phyloP scores from a whole-genome alignment of 1,140 invertebrate genomes.

The Chymomyza costata region DNA sequence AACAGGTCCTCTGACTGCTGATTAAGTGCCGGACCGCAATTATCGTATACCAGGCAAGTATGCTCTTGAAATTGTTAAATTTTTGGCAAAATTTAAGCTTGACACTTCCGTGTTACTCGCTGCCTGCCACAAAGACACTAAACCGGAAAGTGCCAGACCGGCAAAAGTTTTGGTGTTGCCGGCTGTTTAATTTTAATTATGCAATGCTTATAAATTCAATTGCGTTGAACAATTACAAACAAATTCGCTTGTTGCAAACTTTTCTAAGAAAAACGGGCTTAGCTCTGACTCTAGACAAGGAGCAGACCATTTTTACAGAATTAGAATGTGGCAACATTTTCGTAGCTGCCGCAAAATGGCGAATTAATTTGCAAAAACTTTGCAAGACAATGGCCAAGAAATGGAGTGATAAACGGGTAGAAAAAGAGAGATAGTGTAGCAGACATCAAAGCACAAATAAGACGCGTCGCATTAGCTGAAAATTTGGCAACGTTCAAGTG shows the following conservation, averaged over 20 bases:
- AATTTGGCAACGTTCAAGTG: constrained; percentile 1
- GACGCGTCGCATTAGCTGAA: constrained; percentile 4
- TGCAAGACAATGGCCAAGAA: constrained; percentile 5
- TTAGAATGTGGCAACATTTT: constrained; percentile 35
- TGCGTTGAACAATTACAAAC: constrained; percentile 68
- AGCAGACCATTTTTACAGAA: constrained; percentile 53
- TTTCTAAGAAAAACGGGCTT: constrained; percentile 24
- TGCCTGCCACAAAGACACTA: no score
- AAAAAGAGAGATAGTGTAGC: constrained; percentile 24
- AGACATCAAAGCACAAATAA: constrained; percentile 13
- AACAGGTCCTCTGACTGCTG: no score
- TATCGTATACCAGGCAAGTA: no score
- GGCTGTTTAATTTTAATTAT: constrained; percentile 70
- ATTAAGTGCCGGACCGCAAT: no score
- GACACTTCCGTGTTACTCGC: no score
- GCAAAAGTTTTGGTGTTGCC: constrained; percentile 52
- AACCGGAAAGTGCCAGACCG: constrained; percentile 56
- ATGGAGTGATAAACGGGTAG: constrained; percentile 11
- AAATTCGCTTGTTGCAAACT: constrained; percentile 37
- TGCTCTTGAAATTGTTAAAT: no score
- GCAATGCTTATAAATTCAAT: constrained; percentile 69
- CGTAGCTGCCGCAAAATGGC: constrained; percentile 33
- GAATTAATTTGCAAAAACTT: constrained; percentile 57
- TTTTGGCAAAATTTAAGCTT: no score
- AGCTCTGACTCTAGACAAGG: constrained; percentile 18